Percentiles rank a stretch among this genome's conserved stretches.
Evolutionary conservation across 2,888 invertebrate species (phyloP).

Genomic region (Noctua fimbriata): DNA sequence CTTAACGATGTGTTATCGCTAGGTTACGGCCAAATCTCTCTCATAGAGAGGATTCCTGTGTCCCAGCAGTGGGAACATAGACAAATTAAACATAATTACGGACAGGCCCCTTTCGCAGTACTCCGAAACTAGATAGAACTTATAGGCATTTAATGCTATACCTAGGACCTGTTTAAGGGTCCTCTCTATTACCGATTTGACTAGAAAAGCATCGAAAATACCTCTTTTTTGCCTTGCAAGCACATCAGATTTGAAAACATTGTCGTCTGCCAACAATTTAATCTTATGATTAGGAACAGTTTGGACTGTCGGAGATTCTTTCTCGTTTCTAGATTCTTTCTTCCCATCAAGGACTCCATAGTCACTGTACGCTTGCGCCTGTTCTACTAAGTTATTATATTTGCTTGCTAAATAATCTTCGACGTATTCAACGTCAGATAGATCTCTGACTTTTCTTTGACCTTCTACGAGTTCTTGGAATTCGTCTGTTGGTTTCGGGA

Average conservation of each 20-base stretch:
- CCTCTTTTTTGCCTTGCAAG: conserved; percentile 67
- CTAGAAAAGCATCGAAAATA: conserved; percentile 37
- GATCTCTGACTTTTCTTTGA: conserved; percentile 62
- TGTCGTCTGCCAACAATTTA: conserved; percentile 60
- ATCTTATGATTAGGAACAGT: conserved; percentile 59
- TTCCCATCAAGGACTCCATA: conserved; percentile 83
- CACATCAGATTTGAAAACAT: conserved; percentile 48
- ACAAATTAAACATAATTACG: too few species aligned
- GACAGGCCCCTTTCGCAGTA: too few species aligned
- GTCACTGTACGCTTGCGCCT: conserved; percentile 87
- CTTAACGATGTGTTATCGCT: too few species aligned
- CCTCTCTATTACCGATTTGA: background rate
- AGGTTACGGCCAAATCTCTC: too few species aligned
- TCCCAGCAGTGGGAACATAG: background rate
- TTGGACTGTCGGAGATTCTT: conserved; percentile 60
- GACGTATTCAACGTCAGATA: conserved; percentile 78
- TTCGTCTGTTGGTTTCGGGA: conserved; percentile 57
- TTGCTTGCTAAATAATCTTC: conserved; percentile 79
- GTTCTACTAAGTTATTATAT: conserved; percentile 74
- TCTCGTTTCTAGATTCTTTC: conserved; percentile 71
- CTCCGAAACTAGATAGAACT: too few species aligned
- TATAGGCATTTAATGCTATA: too few species aligned
- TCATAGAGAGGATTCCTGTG: background rate
- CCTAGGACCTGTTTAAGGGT: background rate
- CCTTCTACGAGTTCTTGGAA: conserved; percentile 38